phyloP scores from a whole-genome alignment of 35 echinoderm and acorn worm species.

The Anneissia japonica region DNA sequence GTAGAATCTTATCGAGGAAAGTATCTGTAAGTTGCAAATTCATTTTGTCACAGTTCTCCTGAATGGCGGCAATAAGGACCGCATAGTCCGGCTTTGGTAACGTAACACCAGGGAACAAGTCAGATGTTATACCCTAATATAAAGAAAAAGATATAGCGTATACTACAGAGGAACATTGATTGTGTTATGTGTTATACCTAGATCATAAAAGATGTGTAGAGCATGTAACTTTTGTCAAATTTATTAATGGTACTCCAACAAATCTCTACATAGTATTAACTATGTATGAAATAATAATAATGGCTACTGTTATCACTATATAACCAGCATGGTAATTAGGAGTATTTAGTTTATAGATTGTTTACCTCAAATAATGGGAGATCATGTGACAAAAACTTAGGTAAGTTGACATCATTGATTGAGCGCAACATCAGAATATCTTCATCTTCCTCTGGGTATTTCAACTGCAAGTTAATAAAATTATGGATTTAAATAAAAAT shows the following conservation, averaged over 20 bases:
- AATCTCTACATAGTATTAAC: too few relatives aligned
- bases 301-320: too few relatives aligned
- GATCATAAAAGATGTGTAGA: too few relatives aligned
- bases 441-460: conserved; percentile 95
- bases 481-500: neutral
- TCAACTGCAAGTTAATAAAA: conserved; percentile 47
- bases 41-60: conserved; percentile 81
- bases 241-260: too few relatives aligned
- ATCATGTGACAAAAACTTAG: conserved; percentile 99
- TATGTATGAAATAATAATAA: too few relatives aligned
- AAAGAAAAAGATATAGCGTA: neutral
- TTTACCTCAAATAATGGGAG: conserved; percentile 93
- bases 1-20: conserved; percentile 94
- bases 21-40: conserved; percentile 89
- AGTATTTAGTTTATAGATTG: too few relatives aligned
- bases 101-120: conserved; percentile 85
- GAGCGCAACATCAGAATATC: conserved; percentile 98
- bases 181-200: too few relatives aligned
- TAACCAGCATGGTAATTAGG: too few relatives aligned
- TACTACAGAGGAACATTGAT: too few relatives aligned
- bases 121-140: conserved; percentile 95
- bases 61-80: conserved; percentile 60
- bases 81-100: conserved; percentile 95
- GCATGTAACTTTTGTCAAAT: too few relatives aligned
- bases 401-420: conserved; percentile 97